Evolutionary conservation across 1,140 invertebrate genomes (phyloP).

Genomic region (Panonychus citri): DNA sequence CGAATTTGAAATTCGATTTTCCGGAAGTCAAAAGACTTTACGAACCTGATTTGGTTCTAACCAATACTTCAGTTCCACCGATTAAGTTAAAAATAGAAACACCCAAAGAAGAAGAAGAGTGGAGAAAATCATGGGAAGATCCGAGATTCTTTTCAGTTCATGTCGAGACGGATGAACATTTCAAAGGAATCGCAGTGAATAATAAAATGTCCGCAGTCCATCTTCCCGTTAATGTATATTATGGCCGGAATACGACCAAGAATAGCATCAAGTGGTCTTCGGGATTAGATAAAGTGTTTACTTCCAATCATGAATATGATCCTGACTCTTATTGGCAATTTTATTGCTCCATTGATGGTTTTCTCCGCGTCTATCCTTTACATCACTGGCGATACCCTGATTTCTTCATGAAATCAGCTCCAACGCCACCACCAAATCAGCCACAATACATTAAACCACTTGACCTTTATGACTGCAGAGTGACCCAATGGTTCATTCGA

Average conservation of each 20-base stretch:
- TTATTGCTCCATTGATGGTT: conserved; percentile 72
- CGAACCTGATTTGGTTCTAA: background rate
- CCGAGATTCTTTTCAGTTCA: background rate
- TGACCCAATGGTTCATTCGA: conserved; percentile 79
- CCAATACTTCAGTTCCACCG: background rate
- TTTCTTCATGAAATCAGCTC: background rate
- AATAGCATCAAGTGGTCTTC: conserved; percentile 68
- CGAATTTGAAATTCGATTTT: background rate
- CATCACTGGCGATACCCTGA: conserved; percentile 5
- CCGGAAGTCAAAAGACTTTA: background rate
- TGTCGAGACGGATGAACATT: background rate
- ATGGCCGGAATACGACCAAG: conserved; percentile 41
- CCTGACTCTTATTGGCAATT: conserved; percentile 82
- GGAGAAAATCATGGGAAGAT: background rate
- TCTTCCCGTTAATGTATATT: conserved; percentile 78
- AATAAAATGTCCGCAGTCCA: conserved; percentile 62
- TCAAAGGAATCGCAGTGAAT: conserved; percentile 44
- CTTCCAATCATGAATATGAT: conserved; percentile 59
- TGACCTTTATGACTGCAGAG: conserved; percentile 62
- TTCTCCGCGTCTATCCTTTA: conserved; percentile 66
- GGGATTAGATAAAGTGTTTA: conserved; percentile 54
- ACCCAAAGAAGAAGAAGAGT: background rate
- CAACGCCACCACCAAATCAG: background rate
- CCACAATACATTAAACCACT: background rate
- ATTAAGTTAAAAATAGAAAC: too few relatives aligned